Evolutionary conservation across 2,888 invertebrate species (phyloP).

Genomic region (Phaedon cochleariae): DNA sequence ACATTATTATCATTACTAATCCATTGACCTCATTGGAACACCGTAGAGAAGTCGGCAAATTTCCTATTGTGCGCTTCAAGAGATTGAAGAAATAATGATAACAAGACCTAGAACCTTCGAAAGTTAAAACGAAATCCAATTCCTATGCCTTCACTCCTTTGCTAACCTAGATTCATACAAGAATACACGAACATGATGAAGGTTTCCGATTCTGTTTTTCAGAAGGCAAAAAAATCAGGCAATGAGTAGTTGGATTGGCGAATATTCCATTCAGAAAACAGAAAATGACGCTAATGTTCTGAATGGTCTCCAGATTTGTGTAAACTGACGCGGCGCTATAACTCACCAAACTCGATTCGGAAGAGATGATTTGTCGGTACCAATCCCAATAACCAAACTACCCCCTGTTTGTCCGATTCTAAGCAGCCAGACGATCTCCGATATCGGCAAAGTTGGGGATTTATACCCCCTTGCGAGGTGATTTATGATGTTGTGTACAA

Average conservation of each 20-base stretch:
- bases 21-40: too few species aligned
- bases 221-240: too few species aligned
- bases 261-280: not conserved
- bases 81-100: too few species aligned
- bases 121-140: too few species aligned
- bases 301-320: not conserved
- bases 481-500: conserved; percentile 32
- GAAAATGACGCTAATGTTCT: not conserved
- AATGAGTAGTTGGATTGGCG: not conserved
- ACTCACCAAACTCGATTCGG: not conserved
- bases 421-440: conserved; percentile 19
- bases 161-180: too few species aligned
- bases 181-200: too few species aligned
- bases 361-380: conserved; percentile 19
- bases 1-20: too few species aligned
- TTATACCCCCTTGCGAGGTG: conserved; percentile 13
- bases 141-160: too few species aligned
- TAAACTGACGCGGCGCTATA: not conserved
- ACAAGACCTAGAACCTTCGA: too few species aligned
- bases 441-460: conserved; percentile 25
- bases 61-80: too few species aligned
- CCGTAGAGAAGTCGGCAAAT: too few species aligned
- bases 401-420: conserved; percentile 26
- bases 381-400: conserved; percentile 21
- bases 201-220: too few species aligned